Evolutionary conservation across 2,113 vertebrate species (phyloP).

Genomic region (Cephalophus harveyi): DNA sequence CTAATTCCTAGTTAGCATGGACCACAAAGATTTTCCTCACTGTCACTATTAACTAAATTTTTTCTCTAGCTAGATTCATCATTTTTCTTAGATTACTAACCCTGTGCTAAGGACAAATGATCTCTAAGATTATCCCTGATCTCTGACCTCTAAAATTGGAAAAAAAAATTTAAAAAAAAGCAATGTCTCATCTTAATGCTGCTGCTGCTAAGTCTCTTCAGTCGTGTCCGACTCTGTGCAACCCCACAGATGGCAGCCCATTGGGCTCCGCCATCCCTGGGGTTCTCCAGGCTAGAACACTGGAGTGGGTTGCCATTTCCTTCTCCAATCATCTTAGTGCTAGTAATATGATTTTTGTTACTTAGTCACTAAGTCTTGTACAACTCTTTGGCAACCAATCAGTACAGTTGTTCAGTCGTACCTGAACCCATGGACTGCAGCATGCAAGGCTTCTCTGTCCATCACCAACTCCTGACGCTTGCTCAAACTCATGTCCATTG

Average conservation of each 20-base stretch:
- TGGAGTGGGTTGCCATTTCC: too few relatives aligned
- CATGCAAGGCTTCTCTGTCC: accelerated
- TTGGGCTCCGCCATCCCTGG: too few relatives aligned
- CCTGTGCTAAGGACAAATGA: background rate
- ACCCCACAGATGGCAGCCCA: too few relatives aligned
- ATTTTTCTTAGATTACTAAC: background rate
- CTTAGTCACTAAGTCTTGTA: background rate
- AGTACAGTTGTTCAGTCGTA: accelerated
- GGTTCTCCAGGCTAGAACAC: too few relatives aligned
- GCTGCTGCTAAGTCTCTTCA: too few relatives aligned
- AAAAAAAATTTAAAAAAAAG: background rate
- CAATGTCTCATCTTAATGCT: background rate
- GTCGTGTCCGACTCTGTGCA: too few relatives aligned
- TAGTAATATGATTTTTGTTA: background rate
- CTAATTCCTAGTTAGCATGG: background rate
- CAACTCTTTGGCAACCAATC: background rate
- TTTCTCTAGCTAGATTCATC: background rate
- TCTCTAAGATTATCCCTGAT: background rate
- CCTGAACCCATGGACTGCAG: background rate
- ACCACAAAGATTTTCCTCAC: background rate
- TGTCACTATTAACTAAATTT: background rate
- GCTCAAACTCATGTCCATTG: background rate
- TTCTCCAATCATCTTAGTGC: background rate
- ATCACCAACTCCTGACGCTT: background rate
- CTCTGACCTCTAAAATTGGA: background rate